These are phyloP conservation scores for Tympanuchus pallidicinctus DNA, from an alignment of 2,113 vertebrate genomes.

Conservation along the genomic window DNA sequence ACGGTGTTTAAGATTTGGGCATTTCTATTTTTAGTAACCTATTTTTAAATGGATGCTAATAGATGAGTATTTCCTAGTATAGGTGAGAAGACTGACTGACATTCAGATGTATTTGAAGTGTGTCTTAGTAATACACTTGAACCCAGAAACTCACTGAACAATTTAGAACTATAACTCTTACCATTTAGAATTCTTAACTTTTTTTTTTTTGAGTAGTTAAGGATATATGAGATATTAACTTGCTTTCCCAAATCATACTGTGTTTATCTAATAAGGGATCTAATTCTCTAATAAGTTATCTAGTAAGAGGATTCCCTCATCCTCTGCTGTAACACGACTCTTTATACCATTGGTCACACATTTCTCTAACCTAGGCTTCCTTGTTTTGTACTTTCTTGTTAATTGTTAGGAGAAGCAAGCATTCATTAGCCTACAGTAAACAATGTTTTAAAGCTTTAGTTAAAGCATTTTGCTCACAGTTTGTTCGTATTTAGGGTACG, in stretches of 20 bases:
- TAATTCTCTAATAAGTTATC: not conserved
- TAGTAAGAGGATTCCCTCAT: not conserved
- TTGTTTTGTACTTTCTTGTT: not conserved
- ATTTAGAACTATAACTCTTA: not conserved
- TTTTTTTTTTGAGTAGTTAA: not conserved
- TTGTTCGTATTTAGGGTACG: conserved; percentile 33
- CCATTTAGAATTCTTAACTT: not conserved
- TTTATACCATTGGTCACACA: not conserved
- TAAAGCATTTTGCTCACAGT: not conserved
- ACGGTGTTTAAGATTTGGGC: not conserved
- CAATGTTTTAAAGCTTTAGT: not conserved
- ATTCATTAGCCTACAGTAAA: conserved; percentile 34
- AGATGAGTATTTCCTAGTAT: not conserved
- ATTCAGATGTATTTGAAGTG: not conserved
- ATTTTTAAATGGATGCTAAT: not conserved
- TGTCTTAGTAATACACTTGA: not conserved
- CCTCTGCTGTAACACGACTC: not conserved
- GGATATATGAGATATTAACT: not conserved
- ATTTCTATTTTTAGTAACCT: not conserved
- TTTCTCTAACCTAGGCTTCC: not conserved
- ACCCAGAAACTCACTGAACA: not conserved
- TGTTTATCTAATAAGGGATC: not conserved
- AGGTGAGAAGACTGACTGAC: not conserved
- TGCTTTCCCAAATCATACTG: not conserved
- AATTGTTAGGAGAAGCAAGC: conserved; percentile 8